Conservation (phyloP, 1,140 invertebrate genomes). For the Tyrophagus putrescentiae region DNA sequence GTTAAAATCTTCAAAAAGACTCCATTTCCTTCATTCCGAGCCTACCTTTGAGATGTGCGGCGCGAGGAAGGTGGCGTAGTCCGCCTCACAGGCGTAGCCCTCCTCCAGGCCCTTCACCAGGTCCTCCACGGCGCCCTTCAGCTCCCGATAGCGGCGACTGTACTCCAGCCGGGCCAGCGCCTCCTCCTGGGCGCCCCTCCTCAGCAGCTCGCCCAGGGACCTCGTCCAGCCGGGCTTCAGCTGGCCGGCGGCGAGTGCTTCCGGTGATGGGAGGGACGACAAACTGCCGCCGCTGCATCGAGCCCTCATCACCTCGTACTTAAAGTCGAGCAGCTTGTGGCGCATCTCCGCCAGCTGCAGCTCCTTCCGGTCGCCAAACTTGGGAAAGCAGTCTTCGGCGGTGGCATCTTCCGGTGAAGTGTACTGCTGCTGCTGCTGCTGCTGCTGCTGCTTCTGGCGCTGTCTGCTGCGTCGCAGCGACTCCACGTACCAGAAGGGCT, state of each 20-base stretch:
- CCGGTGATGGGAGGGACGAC: background rate
- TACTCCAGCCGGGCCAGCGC: background rate
- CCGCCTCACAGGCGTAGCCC: background rate
- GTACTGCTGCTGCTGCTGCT: background rate
- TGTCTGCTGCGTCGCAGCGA: too few relatives aligned
- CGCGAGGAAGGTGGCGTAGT: slow-evolving; percentile 6
- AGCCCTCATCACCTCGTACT: background rate
- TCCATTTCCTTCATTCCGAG: background rate
- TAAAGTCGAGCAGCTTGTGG: background rate
- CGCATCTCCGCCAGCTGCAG: background rate
- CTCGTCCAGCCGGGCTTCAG: slow-evolving; percentile 1
- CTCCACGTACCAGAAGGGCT: slow-evolving; percentile 19
- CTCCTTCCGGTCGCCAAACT: background rate
- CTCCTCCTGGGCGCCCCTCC: background rate
- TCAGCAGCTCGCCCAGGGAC: background rate
- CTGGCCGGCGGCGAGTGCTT: background rate
- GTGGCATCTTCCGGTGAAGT: background rate
- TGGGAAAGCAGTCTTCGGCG: background rate
- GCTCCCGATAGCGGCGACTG: background rate
- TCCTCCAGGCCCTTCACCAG: slow-evolving; percentile 5
- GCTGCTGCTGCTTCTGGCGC: background rate
- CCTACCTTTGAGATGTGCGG: slow-evolving; percentile 19
- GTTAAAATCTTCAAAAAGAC: background rate
- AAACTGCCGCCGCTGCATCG: background rate
- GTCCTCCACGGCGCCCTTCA: background rate